Percentiles rank a stretch among this genome's conserved stretches.
Conservation (phyloP, 1,140 invertebrate species). For the Drosophila obscura region DNA sequence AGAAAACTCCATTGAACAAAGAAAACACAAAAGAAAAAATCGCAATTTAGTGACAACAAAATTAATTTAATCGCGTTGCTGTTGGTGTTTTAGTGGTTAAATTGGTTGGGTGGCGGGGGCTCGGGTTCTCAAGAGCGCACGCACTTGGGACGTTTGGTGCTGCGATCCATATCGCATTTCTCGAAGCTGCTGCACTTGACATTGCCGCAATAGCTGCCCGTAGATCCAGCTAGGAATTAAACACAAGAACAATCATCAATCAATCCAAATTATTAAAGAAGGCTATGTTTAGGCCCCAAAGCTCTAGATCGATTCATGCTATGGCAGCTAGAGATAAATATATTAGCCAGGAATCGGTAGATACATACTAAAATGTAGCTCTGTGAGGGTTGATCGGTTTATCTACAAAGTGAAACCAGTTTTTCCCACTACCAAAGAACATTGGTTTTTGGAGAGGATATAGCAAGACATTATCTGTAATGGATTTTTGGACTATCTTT, state of each 20-base stretch:
- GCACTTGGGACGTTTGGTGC: slow-evolving; percentile 88
- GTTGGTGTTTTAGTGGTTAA: slow-evolving; percentile 67
- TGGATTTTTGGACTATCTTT: no score
- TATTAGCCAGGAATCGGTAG: no score
- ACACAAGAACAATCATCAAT: neutral
- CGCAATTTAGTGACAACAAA: slow-evolving; percentile 19
- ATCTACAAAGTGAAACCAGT: no score
- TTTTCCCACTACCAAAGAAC: no score
- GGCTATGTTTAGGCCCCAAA: neutral
- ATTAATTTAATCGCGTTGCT: slow-evolving; percentile 22
- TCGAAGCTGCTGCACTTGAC: slow-evolving; percentile 87
- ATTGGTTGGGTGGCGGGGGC: no score
- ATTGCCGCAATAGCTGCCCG: slow-evolving; percentile 87
- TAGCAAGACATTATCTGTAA: no score
- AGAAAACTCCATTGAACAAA: slow-evolving; percentile 5
- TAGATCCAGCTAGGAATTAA: slow-evolving; percentile 83
- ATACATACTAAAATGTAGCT: no score
- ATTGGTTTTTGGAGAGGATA: no score
- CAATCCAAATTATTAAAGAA: neutral
- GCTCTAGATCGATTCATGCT: no score
- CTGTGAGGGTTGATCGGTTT: no score
- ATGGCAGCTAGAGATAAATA: no score
- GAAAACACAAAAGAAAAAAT: slow-evolving; percentile 9
- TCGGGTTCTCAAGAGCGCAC: slow-evolving; percentile 83
- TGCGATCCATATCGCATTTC: slow-evolving; percentile 87